phyloP scores from a whole-genome alignment of 2,888 invertebrate genomes.

The Leptinotarsa haldemani region DNA sequence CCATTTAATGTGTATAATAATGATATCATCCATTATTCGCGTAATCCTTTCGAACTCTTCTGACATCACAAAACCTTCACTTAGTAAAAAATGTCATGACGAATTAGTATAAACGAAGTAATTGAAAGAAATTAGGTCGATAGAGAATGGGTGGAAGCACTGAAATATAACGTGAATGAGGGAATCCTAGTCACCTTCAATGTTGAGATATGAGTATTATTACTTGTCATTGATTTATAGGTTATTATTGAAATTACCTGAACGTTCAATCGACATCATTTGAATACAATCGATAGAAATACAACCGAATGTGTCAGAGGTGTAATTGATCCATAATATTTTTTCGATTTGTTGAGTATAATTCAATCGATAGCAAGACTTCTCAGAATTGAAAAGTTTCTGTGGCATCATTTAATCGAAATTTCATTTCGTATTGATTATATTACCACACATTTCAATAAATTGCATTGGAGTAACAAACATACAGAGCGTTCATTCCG shows the following conservation, averaged over 20 bases:
- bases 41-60: neutral
- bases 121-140: neutral
- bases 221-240: neutral
- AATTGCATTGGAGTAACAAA: too few relatives aligned
- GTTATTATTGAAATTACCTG: neutral
- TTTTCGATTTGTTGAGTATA: neutral
- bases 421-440: too few relatives aligned
- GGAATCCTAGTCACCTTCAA: neutral
- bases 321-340: neutral
- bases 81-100: neutral
- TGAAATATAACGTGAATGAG: neutral
- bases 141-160: neutral
- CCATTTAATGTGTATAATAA: neutral
- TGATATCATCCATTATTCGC: neutral
- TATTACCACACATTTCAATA: too few relatives aligned
- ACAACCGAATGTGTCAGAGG: neutral
- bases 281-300: conserved; percentile 4
- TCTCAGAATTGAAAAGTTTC: too few relatives aligned
- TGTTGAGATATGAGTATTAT: neutral
- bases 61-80: neutral
- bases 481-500: too few relatives aligned
- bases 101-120: neutral
- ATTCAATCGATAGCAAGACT: too few relatives aligned
- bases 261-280: neutral
- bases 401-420: too few relatives aligned